Percentiles rank a stretch among this genome's conserved stretches.
phyloP scores from a whole-genome alignment of 2,888 invertebrate species.

The Hirtodrosophila cameraria region DNA sequence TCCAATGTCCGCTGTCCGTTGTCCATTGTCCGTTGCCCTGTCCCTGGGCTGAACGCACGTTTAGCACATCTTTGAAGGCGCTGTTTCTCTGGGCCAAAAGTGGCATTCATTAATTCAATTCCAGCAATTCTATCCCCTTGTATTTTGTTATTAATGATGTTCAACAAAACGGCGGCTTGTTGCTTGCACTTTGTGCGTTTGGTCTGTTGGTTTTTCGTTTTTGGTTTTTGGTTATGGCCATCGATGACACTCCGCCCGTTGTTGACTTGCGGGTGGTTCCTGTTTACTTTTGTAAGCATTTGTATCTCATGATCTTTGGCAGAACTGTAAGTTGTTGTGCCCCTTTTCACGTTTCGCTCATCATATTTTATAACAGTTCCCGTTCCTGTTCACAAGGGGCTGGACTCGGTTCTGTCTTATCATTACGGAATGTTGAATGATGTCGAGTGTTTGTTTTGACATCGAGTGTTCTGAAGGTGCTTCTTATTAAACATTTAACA shows the following conservation, averaged over 20 bases:
- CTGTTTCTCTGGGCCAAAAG: conserved; percentile 24
- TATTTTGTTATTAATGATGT: conserved; percentile 83
- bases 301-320: conserved; percentile 48
- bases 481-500: conserved; percentile 62
- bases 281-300: conserved; percentile 39
- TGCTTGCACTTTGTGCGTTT: conserved; percentile 41
- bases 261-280: conserved; percentile 68
- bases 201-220: conserved; percentile 35
- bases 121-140: conserved; percentile 65
- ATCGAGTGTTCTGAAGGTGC: conserved; percentile 66
- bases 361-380: conserved; percentile 46
- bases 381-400: conserved; percentile 11
- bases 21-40: conserved; percentile 2
- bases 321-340: conserved; percentile 34
- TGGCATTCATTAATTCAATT: conserved; percentile 78
- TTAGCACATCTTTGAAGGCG: conserved; percentile 72
- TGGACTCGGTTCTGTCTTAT: conserved; percentile 59
- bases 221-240: conserved; percentile 49
- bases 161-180: conserved; percentile 76
- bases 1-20: conserved; percentile 27
- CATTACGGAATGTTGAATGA: conserved; percentile 82
- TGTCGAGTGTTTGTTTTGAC: conserved; percentile 84
- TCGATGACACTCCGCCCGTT: conserved; percentile 60
- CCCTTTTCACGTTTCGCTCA: conserved; percentile 26
- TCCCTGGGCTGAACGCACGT: conserved; percentile 68